Evolutionary conservation across 2,888 invertebrate species (phyloP), one percentile per base, ranked within the genome.

Genomic region (Lasioglossum leucozonium): DNA sequence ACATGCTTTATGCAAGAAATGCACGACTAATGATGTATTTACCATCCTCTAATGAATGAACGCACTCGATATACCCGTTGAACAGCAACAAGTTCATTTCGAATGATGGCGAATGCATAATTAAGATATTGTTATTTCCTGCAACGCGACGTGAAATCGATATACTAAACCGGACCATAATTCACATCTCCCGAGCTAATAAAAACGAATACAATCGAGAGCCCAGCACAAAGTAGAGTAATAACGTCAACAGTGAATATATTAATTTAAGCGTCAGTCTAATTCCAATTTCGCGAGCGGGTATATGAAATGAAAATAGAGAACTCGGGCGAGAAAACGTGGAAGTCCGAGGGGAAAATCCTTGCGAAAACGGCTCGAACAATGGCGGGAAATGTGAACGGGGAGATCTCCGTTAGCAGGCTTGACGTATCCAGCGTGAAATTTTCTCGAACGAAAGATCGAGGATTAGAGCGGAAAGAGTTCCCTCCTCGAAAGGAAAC

Each of bases 161-260:
- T 55, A n/a, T 11, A n/a, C 4, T 11, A 11, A 55, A 55, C 11
- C 4, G 11, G 10, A n/a, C 10, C 10, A n/a, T 51, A 18, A 47
- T 16, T 22, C 0, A n/a, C n/a, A n/a, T n/a, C 55, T 2, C 22
- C 0, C 22, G n/a, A 10, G 4, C n/a, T 22, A n/a, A n/a, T n/a
- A n/a, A 10, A n/a, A n/a, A 55, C 11, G 11, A n/a, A 22, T 22
- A 51, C 22, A 22, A 10, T 55, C 51, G 22, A n/a, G n/a, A 55
- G n/a, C 10, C n/a, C 55, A n/a, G 55, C n/a, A 4, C 11, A n/a
- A n/a, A n/a, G 22, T 2, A n/a, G 22, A 30, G 62, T 16, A 30
- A 30, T 30, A 5, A 62, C 5, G 13, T 58, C 26, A 16, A 58
- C 26, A 6, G 16, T 26, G 62, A 6, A 30, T 30, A 30, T 62